phyloP scores from a whole-genome alignment of 2,888 invertebrate genomes.

The Acleris emargana region DNA sequence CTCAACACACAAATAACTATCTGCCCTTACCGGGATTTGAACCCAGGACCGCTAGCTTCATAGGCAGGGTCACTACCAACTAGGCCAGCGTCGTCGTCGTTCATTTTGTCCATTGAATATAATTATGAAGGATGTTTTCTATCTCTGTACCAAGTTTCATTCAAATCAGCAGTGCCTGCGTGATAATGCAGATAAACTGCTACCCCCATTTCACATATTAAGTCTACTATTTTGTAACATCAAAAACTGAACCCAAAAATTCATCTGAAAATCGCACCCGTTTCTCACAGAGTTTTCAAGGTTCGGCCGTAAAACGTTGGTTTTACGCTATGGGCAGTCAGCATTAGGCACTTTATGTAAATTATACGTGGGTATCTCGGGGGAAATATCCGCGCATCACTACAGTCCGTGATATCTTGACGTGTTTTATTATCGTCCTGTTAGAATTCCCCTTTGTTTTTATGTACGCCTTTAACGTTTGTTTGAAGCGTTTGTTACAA shows the following conservation, averaged over 20 bases:
- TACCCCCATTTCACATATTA: too few relatives aligned
- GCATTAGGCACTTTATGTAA: constrained; percentile 70
- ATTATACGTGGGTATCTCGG: constrained; percentile 58
- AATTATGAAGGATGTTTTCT: too few relatives aligned
- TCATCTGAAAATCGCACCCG: constrained; percentile 42
- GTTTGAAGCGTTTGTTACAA: neutral
- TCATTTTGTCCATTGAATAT: too few relatives aligned
- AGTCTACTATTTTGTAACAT: neutral
- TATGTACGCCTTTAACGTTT: constrained; percentile 6
- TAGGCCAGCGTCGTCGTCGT: too few relatives aligned
- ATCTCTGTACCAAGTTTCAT: too few relatives aligned
- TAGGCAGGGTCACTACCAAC: too few relatives aligned
- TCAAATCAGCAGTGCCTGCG: too few relatives aligned
- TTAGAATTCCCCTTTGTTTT: constrained; percentile 34
- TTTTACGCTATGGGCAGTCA: constrained; percentile 64
- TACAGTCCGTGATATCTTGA: constrained; percentile 48
- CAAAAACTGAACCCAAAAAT: constrained; percentile 27
- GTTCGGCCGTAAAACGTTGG: constrained; percentile 53
- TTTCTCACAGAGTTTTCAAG: constrained; percentile 47
- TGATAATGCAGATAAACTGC: too few relatives aligned
- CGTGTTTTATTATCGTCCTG: constrained; percentile 52
- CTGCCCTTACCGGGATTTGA: too few relatives aligned
- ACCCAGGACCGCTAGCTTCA: too few relatives aligned
- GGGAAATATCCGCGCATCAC: constrained; percentile 65
- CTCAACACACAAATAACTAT: too few relatives aligned